Base-by-base conservation (phyloP, 2,113 vertebrate genomes). In the Bufo bufo region DNA sequence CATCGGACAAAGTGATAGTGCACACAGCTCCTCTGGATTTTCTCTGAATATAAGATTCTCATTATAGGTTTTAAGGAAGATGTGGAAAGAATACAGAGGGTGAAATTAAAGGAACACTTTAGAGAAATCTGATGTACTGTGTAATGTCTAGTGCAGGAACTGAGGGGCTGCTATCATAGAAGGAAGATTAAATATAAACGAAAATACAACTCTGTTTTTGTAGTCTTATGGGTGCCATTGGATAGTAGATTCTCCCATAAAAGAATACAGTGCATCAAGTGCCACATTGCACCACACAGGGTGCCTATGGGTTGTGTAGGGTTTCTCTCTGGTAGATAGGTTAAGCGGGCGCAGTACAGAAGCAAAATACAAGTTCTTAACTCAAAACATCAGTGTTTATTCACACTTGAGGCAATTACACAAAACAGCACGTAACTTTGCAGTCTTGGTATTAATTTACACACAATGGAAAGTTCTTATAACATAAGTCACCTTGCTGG, bases 51-150 rank as follows among this genome's bases (percentile, higher is more conserved):
- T 63, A 63, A 82, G 45, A 63, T 63, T 66, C 8, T 50, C 80
- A 82, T 82, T 82, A 17, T 45, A 12, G 59, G 8, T 20, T 82
- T 20, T 66, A 20, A 65, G 11, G 12, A 0, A 45, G 79, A 45
- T 83, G 81, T 66, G 81, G 61, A 63, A 69, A 23, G 81, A 82
- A 83, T 69, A 66, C 47, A 47, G 45, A 33, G 80, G 59, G 45
- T 49, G 45, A 65, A 82, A 82, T 82, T 49, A 71, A 43, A 71
- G 69, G 3, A 71, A 71, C 11, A 47, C 19, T 63, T 6, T 14
- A 49, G 54, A 63, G 4, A 61, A 13, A 13, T 58, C 56, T 10
- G 56, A 58, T 58, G 13, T 12, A 14, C 11, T 58, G 56, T 13
- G 8, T 58, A 0, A 3, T 58, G 56, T 12, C 7, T 12, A 3